Conservation (phyloP, 2,797 vertebrate species). For the Adrianichthys oophorus region DNA sequence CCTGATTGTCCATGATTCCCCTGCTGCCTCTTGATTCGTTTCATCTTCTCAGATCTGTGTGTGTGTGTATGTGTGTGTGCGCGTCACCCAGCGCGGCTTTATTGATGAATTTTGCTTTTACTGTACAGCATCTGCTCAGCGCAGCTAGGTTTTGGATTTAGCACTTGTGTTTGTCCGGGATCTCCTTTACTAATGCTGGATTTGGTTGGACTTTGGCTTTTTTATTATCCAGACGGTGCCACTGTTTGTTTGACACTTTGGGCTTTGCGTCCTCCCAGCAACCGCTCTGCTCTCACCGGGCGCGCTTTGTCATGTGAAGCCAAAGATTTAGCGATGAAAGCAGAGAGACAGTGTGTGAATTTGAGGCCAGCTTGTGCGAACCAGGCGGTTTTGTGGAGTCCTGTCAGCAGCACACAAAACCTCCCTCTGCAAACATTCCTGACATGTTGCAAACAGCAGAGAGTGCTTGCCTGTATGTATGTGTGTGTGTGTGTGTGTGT, state of each 20-base stretch:
- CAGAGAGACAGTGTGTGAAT: constrained; percentile 27
- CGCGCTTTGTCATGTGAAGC: constrained; percentile 43
- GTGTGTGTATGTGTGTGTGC: constrained; percentile 16
- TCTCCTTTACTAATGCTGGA: constrained; percentile 23
- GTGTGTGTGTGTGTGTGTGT: not conserved
- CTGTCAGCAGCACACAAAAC: constrained; percentile 60
- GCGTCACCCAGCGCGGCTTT: constrained; percentile 18
- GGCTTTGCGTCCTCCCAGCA: constrained; percentile 41
- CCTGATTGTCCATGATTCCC: constrained; percentile 58
- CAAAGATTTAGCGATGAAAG: constrained; percentile 53
- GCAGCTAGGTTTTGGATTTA: constrained; percentile 39
- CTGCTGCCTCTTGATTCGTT: constrained; percentile 46
- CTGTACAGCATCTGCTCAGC: constrained; percentile 21
- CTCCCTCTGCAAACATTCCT: constrained; percentile 69
- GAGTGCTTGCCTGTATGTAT: constrained; percentile 1
- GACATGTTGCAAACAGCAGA: constrained; percentile 49
- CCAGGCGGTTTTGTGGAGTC: constrained; percentile 44
- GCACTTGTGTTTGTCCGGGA: constrained; percentile 30
- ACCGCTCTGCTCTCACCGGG: constrained; percentile 17
- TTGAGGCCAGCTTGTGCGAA: constrained; percentile 24
- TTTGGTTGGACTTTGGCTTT: constrained; percentile 30
- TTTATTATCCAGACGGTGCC: constrained; percentile 47
- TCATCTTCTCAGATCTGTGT: constrained; percentile 37
- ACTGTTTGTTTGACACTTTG: constrained; percentile 52
- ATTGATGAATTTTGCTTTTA: constrained; percentile 31